Base-by-base conservation (phyloP, 2,797 vertebrate genomes). In the Perodicticus potto region DNA sequence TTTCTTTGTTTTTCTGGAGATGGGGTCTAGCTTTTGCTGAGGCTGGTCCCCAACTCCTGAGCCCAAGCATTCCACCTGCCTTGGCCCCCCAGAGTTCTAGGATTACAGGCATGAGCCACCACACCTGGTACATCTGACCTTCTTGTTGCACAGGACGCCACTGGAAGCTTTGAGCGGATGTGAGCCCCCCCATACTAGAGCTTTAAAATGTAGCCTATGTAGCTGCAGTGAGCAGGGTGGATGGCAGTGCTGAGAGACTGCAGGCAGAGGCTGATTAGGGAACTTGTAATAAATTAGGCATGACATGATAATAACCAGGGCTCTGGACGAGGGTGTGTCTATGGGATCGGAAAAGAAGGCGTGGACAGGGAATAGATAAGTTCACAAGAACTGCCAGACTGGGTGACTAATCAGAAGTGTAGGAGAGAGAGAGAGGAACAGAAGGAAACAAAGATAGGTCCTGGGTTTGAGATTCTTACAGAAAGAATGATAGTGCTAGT, bases 401-500 rank as follows among this genome's bases (percentile, higher is more conserved):
- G 37, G 65, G 49, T 63, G 78, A 91, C 22, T 74, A 69, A 49
- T 72, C 25, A 45, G 37, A 72, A 86, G 23, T 76, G 27, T n/a
- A 34, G n/a, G n/a, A n/a, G 55, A 96, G 14, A 63, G 70, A 78
- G 59, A 19, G 80, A 80, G 69, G 61, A 89, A 83, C 55, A 53
- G 40, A 29, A 74, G 65, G 59, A 89, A 70, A 82, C 27, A 59
- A 96, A 96, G 53, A 32, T 32, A 23, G 25, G 65, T 95, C 43
- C 67, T 86, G 89, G 10, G 7, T 69, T 40, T 93, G 84, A 89
- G 78, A 83, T 2, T 43, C 77, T 78, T 76, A n/a, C 53, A 94
- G 93, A 93, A 45, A 95, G 89, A 96, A 80, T 65, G 83, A 74
- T 70, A 61, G 65, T 25, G 45, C n/a, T 12, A 29, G 69, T 82